Conservation (phyloP, 1,140 invertebrate genomes). For the Drosophila yakuba region DNA sequence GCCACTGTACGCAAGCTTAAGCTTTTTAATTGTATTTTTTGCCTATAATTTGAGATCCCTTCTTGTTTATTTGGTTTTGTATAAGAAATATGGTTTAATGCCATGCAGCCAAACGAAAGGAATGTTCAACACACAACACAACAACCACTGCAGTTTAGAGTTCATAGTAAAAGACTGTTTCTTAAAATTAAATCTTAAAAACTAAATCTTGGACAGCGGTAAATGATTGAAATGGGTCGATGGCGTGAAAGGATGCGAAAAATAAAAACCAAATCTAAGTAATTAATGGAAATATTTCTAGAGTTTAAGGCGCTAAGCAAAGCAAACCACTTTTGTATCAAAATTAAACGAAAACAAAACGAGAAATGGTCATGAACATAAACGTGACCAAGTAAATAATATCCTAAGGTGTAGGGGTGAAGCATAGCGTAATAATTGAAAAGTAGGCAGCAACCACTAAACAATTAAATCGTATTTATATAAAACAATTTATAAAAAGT, state of each 20-base stretch:
- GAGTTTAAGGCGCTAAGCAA: slow-evolving; percentile 59
- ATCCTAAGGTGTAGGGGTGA: slow-evolving; percentile 62
- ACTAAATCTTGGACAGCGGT: slow-evolving; percentile 52
- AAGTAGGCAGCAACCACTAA: slow-evolving; percentile 31
- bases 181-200: slow-evolving; percentile 72
- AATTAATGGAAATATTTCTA: slow-evolving; percentile 52
- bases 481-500: slow-evolving; percentile 71
- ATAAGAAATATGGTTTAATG: slow-evolving; percentile 9
- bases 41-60: slow-evolving; percentile 11
- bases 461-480: slow-evolving; percentile 38
- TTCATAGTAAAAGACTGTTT: slow-evolving; percentile 84
- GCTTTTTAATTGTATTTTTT: slow-evolving; percentile 22
- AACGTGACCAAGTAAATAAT: slow-evolving; percentile 48
- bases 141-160: slow-evolving; percentile 66
- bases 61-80: slow-evolving; percentile 16
- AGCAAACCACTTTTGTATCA: slow-evolving; percentile 65
- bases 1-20: slow-evolving; percentile 36
- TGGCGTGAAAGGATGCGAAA: slow-evolving; percentile 2
- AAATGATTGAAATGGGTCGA: slow-evolving; percentile 24
- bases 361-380: slow-evolving; percentile 15
- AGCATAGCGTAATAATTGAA: slow-evolving; percentile 47
- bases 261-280: slow-evolving; percentile 20
- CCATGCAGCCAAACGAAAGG: slow-evolving; percentile 11
- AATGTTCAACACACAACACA: slow-evolving; percentile 21
- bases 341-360: slow-evolving; percentile 26